Evolutionary conservation across 1,140 invertebrate species (phyloP), one percentile per base, ranked within the genome.

Genomic region (Drosophila parvula): DNA sequence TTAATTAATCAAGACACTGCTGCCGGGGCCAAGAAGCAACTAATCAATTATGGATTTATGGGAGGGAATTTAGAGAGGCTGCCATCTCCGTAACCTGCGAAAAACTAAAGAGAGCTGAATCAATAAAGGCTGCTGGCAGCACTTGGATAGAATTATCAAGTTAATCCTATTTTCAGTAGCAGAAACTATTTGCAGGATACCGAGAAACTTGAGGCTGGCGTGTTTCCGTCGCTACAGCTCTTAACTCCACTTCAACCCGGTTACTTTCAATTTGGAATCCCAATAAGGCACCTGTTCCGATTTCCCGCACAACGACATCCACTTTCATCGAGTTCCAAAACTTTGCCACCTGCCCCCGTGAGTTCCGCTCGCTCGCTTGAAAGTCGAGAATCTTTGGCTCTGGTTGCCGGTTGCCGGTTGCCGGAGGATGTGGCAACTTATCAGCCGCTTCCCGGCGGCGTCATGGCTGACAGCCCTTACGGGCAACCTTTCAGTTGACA

Each of bases 1-100:
- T 71, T 77, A 77, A 83, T 77, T 83, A 79, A 80, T 80, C 65
- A 50, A 62, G 62, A 59, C 61, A 56, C 44, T 48, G 81, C 64
- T 67, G 53, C 74, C 53, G 56, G 60, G 14, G 18, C 56, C 48
- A 58, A 44, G 28, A n/a, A 16, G 50, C 28, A 59, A 48, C 22
- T 59, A 59, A 78, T 78, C 53, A 71, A 78, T 71, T 55, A 62
- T 22, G 44, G 51, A 36, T 36, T 58, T 30, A 36, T 41, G n/a
- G 18, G 30, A 5, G 22, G 22, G 6, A 22, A 32, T 7, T 41
- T 32, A 11, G 36, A 28, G 16, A 12, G 16, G 18, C 4, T 53
- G 7, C 16, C 9, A 1, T 55, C 16, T n/a, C 4, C 34, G 3
- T 6, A 55, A 18, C 6, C 16, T 22, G 4, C 5, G 50, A 9